phyloP scores from a whole-genome alignment of 2,888 invertebrate genomes.

The Polyploca ridens region DNA sequence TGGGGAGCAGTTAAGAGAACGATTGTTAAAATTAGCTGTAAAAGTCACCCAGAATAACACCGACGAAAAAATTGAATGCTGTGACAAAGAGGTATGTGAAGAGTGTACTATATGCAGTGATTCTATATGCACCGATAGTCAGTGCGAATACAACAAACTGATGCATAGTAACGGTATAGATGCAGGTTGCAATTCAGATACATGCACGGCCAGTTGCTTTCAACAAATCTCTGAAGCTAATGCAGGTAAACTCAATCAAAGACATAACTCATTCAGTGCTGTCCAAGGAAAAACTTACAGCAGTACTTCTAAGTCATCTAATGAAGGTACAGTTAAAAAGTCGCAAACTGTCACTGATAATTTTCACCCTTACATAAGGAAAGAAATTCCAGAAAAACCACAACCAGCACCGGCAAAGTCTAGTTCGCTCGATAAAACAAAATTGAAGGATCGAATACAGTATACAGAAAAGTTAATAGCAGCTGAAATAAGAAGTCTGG shows the following conservation, averaged over 20 bases:
- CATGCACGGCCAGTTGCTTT: conserved; percentile 73
- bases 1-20: conserved; percentile 87
- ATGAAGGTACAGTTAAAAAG: conserved; percentile 73
- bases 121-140: conserved; percentile 80
- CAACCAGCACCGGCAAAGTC: conserved; percentile 56
- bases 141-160: conserved; percentile 78
- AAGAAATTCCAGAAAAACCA: conserved; percentile 69
- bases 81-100: conserved; percentile 81
- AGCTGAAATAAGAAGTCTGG: conserved; percentile 76
- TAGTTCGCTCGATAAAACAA: conserved; percentile 58
- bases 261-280: conserved; percentile 79
- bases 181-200: conserved; percentile 74
- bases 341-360: conserved; percentile 77
- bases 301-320: conserved; percentile 54
- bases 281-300: conserved; percentile 72
- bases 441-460: conserved; percentile 76
- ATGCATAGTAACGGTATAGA: conserved; percentile 77
- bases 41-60: conserved; percentile 75
- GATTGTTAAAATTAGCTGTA: conserved; percentile 86
- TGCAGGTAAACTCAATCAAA: conserved; percentile 64
- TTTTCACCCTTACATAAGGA: conserved; percentile 80
- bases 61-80: conserved; percentile 80
- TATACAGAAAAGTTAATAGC: conserved; percentile 80
- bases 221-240: conserved; percentile 67
- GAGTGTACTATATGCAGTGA: conserved; percentile 81